Conservation (phyloP, 2,888 invertebrate species). For the Rugalucina vietnamica region DNA sequence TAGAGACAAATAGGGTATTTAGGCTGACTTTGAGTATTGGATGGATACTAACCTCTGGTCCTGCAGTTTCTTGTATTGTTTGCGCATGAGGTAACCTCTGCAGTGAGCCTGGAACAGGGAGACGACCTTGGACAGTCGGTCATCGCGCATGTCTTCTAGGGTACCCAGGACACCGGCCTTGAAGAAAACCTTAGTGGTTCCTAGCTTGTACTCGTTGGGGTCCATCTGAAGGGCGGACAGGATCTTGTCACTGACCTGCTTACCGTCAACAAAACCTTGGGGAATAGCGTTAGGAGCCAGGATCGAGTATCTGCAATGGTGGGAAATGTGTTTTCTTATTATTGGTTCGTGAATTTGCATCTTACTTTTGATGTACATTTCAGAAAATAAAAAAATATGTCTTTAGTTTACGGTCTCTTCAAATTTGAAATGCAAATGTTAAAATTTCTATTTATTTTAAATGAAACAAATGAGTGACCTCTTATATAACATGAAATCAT, state of each 20-base stretch:
- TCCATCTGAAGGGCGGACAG: slow-evolving; percentile 89
- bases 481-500: no score
- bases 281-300: slow-evolving; percentile 94
- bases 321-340: no score
- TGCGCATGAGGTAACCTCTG: slow-evolving; percentile 90
- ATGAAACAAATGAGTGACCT: no score
- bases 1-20: no score
- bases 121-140: slow-evolving; percentile 97
- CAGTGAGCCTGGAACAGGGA: slow-evolving; percentile 96
- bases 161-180: slow-evolving; percentile 99
- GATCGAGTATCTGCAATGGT: slow-evolving; percentile 92
- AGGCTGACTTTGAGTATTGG: no score
- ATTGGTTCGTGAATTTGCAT: no score
- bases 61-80: slow-evolving; percentile 97
- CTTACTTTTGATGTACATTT: no score
- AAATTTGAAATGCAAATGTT: no score
- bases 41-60: slow-evolving; percentile 97
- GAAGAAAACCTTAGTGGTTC: slow-evolving; percentile 99
- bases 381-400: no score
- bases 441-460: no score
- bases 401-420: no score
- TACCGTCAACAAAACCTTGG: slow-evolving; percentile 85
- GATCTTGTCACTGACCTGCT: slow-evolving; percentile 88
- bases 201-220: slow-evolving; percentile 97
- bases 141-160: slow-evolving; percentile 99